Percentiles rank a stretch among this genome's conserved stretches.
Evolutionary conservation across 2,888 invertebrate genomes (phyloP).

Genomic region (Agrochola lota): DNA sequence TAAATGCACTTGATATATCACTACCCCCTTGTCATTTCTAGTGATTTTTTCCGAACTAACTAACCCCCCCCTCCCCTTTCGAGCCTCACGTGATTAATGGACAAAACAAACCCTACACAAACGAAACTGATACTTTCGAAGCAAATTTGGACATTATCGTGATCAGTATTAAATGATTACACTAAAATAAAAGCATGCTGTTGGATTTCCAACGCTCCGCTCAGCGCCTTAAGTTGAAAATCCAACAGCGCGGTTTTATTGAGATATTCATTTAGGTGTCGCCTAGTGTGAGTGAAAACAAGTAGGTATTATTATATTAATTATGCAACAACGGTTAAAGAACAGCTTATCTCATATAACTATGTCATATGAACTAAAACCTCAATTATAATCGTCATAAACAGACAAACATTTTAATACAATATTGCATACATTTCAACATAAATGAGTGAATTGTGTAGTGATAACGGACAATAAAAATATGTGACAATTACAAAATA

Average conservation of each 20-base stretch:
- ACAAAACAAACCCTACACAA: not conserved
- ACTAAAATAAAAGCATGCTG: not conserved
- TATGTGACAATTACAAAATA: constrained; percentile 32
- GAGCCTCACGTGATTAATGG: too few species aligned
- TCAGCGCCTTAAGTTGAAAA: not conserved
- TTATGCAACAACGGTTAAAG: constrained; percentile 12
- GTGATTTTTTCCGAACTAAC: too few species aligned
- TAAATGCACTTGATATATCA: too few species aligned
- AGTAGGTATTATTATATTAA: not conserved
- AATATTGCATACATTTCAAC: constrained; percentile 25
- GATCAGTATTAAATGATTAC: constrained; percentile 1
- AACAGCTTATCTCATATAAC: constrained; percentile 19
- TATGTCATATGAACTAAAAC: constrained; percentile 19
- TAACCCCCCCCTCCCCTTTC: too few species aligned
- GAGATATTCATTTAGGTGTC: not conserved
- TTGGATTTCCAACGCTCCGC: not conserved
- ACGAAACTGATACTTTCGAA: not conserved
- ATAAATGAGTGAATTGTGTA: constrained; percentile 37
- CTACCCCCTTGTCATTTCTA: too few species aligned
- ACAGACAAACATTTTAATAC: constrained; percentile 30
- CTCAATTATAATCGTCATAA: constrained; percentile 25
- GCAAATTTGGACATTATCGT: constrained; percentile 3
- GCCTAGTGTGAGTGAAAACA: not conserved
- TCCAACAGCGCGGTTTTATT: not conserved
- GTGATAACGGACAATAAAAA: constrained; percentile 52